Conservation (phyloP, 2,113 vertebrate species). For the Serilophus lunatus region DNA sequence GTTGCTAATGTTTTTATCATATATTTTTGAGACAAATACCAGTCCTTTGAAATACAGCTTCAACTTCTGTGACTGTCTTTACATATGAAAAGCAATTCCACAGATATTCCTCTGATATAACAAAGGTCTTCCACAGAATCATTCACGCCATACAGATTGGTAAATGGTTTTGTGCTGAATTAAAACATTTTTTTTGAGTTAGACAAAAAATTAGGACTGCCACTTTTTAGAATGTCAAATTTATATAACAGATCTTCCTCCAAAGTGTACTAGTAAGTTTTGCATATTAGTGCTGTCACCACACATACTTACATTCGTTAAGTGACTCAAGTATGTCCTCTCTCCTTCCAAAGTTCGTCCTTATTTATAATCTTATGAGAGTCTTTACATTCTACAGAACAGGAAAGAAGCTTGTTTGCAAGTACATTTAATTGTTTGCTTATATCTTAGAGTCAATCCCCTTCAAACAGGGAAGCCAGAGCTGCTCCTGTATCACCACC, state of each 20-base stretch:
- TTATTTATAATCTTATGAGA: background rate
- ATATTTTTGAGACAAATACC: background rate
- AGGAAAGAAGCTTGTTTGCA: background rate
- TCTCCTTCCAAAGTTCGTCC: background rate
- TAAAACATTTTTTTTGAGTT: background rate
- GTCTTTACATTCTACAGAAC: background rate
- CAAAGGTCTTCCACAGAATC: background rate
- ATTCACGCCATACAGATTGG: accelerated
- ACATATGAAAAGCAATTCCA: background rate
- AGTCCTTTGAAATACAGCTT: background rate
- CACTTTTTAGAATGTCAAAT: background rate
- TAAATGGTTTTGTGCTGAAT: background rate
- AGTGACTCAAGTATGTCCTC: background rate
- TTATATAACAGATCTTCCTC: background rate
- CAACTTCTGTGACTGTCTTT: background rate
- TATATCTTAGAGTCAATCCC: too few relatives aligned
- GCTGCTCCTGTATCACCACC: background rate
- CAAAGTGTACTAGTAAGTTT: background rate
- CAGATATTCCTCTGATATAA: background rate
- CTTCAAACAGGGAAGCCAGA: accelerated
- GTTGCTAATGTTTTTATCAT: accelerated
- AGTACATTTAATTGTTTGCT: background rate
- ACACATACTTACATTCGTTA: background rate
- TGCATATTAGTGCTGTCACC: too few relatives aligned
- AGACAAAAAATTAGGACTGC: background rate